Conservation (phyloP, 2,113 vertebrate genomes). For the Pseudopodoces humilis region DNA sequence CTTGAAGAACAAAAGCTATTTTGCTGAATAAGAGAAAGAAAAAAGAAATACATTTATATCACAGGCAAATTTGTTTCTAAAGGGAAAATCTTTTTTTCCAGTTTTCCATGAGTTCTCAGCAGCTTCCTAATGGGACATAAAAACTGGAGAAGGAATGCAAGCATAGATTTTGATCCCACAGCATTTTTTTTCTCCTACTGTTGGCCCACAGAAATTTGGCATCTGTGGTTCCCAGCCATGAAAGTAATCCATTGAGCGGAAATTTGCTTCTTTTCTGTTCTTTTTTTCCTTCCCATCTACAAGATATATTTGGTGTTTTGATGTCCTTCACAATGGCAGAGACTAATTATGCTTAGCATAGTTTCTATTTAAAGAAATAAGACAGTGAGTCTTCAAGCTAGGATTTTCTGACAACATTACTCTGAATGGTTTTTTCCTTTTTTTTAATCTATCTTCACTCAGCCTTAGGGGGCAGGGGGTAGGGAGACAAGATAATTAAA, state of each 20-base stretch:
- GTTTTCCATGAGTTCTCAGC: not conserved
- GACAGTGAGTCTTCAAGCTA: not conserved
- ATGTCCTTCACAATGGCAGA: not conserved
- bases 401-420: not conserved
- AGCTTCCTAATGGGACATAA: not conserved
- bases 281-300: not conserved
- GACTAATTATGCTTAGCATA: not conserved
- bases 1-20: not conserved
- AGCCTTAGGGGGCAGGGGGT: fast-evolving
- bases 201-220: constrained; percentile 40
- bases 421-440: not conserved
- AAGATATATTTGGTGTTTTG: not conserved
- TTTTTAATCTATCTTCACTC: not conserved
- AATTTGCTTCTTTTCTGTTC: not conserved
- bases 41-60: not conserved
- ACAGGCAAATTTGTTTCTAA: not conserved
- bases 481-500: not conserved
- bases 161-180: constrained; percentile 8
- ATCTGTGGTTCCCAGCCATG: not conserved
- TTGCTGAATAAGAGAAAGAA: not conserved
- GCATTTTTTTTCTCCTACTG: constrained; percentile 1
- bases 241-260: constrained; percentile 29
- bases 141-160: constrained; percentile 17
- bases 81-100: not conserved
- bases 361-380: not conserved